Base-by-base conservation (phyloP, 2,113 vertebrate genomes). In the Noturus placidus region DNA sequence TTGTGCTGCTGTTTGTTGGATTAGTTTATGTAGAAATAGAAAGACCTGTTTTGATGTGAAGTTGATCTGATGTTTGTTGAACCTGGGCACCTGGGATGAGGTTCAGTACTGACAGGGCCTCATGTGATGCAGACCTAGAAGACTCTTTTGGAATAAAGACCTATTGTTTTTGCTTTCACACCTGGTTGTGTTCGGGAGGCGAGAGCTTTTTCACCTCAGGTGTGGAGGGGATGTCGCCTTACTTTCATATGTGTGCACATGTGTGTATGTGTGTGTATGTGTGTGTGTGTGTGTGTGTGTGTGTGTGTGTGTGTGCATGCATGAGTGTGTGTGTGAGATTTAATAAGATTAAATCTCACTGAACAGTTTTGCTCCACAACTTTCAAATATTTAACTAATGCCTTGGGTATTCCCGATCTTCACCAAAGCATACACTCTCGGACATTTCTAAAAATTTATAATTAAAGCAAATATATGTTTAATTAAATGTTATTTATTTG, bases 101-200 rank as follows among this genome's bases (percentile, higher is more conserved):
- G 17, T 87, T 35, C 82, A 54, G 46, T 22, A 78, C 82, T 74
- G 79, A 87, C 86, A 88, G 78, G 85, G 86, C 67, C 46, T 54
- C 52, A 88, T 33, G 57, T 84, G 35, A 88, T 63, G 17, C 67
- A 85, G 70, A 87, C 78, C 90, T 90, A 88, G 83, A 89, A 84
- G 50, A 83, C 46, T 83, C 42, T 83, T 85, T 86, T 80, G 80
- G 74, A 84, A 86, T 83, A 89, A 90, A 86, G 89, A 83, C 89
- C 86, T 83, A 87, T 94, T 94, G 92, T 94, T 92, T 91, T 88
- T 91, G 63, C 63, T 90, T 93, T 93, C 90, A 92, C 95, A 94
- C 94, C 93, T 94, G 92, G 84, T 87, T 57, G 88, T 81, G 86
- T 87, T 91, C 88, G 17, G 89, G 79, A 94, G 94, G 93, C 94